phyloP scores from a whole-genome alignment of 2,797 vertebrate genomes.

The Macropodus opercularis region DNA sequence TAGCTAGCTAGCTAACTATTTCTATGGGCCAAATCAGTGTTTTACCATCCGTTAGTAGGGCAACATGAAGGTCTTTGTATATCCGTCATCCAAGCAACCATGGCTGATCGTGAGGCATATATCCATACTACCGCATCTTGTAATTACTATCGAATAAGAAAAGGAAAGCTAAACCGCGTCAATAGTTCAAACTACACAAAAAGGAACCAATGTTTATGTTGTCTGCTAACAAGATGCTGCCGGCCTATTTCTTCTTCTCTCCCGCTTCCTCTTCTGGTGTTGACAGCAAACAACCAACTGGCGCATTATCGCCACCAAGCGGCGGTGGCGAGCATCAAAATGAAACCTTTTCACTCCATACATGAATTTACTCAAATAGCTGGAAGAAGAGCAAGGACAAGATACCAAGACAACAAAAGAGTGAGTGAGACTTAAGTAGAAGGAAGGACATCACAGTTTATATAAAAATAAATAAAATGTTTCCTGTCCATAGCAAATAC shows the following conservation, averaged over 20 bases:
- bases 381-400: too few species aligned
- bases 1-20: slow-evolving; percentile 26
- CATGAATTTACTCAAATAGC: too few species aligned
- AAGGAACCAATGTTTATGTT: slow-evolving; percentile 66
- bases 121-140: slow-evolving; percentile 13
- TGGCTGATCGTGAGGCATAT: background rate
- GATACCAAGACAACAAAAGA: too few species aligned
- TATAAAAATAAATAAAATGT: too few species aligned
- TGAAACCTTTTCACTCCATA: too few species aligned
- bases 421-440: too few species aligned
- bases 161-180: accelerated
- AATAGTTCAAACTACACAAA: background rate
- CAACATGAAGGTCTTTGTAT: slow-evolving; percentile 56
- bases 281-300: too few species aligned
- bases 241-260: slow-evolving; percentile 43
- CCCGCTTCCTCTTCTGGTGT: slow-evolving; percentile 18
- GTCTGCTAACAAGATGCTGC: slow-evolving; percentile 39
- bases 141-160: background rate
- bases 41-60: slow-evolving; percentile 65
- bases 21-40: slow-evolving; percentile 20
- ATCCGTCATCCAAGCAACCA: slow-evolving; percentile 35
- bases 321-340: background rate
- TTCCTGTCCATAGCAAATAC: too few species aligned
- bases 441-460: too few species aligned
- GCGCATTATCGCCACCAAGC: slow-evolving; percentile 36